phyloP scores from a whole-genome alignment of 2,113 vertebrate genomes.

The Bettongia penicillata region DNA sequence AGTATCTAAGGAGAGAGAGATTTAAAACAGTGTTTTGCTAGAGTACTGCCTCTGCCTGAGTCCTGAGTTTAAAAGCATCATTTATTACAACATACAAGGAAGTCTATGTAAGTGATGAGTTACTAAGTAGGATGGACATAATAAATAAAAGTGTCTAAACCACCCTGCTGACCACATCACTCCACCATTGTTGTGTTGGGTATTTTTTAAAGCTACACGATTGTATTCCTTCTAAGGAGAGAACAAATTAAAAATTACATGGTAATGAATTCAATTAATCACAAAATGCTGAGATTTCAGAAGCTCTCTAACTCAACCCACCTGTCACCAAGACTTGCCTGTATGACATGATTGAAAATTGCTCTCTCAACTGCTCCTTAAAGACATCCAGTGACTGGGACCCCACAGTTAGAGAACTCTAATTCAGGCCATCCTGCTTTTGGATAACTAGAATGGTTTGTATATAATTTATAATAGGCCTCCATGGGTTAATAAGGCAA shows the following conservation, averaged over 20 bases:
- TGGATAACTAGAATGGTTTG: neutral
- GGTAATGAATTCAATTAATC: neutral
- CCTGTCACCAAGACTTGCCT: neutral
- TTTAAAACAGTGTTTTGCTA: neutral
- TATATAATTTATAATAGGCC: neutral
- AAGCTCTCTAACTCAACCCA: neutral
- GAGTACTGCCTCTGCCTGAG: neutral
- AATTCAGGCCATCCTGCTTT: neutral
- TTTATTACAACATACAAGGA: neutral
- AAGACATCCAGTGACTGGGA: neutral
- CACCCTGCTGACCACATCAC: neutral
- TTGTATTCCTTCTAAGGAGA: neutral
- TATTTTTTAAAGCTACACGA: neutral
- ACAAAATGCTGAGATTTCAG: neutral
- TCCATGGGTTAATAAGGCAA: neutral
- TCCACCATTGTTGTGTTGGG: neutral
- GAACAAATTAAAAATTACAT: neutral
- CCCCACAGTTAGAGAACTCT: neutral
- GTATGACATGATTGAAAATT: neutral
- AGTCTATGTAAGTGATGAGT: neutral
- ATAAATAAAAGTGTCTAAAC: neutral
- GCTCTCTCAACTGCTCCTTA: neutral
- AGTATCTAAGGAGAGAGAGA: neutral
- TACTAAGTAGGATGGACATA: neutral
- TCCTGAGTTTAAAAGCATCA: neutral